Percentiles rank a stretch among this genome's conserved stretches.
Conservation (phyloP, 2,113 vertebrate genomes). For the Crotalus helleri region DNA sequence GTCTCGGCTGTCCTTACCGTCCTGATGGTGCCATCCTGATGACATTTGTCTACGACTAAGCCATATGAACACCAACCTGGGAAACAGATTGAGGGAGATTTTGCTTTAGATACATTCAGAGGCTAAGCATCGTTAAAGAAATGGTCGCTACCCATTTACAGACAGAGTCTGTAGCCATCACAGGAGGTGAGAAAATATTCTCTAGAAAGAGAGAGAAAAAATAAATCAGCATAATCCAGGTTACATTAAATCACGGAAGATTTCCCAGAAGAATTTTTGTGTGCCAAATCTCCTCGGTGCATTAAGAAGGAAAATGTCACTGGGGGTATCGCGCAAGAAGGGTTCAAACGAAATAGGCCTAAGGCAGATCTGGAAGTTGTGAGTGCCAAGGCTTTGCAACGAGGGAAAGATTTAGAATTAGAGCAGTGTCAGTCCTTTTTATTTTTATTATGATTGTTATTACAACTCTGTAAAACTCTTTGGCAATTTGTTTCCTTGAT, state of each 20-base stretch:
- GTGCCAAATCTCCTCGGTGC: neutral
- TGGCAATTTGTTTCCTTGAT: constrained; percentile 4
- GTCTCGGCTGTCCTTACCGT: no score
- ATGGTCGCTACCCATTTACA: no score
- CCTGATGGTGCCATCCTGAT: no score
- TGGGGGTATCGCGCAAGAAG: neutral
- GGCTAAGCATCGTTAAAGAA: no score
- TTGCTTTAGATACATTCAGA: no score
- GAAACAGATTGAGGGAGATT: no score
- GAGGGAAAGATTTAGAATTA: neutral
- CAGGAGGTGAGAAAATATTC: no score
- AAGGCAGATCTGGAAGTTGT: neutral
- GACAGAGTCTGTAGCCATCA: no score
- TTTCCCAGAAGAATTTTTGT: neutral
- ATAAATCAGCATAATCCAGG: neutral
- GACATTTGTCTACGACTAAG: no score
- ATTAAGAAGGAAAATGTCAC: neutral
- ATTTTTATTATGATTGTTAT: neutral
- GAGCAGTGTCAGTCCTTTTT: constrained; percentile 14
- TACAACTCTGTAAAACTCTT: neutral
- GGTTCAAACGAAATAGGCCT: neutral
- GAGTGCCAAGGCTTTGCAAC: neutral
- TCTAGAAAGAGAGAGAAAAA: no score
- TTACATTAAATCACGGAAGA: neutral
- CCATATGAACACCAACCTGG: no score